These are phyloP conservation scores for Crocidura indochinensis DNA, from an alignment of 2,797 vertebrate species.

Conservation along the genomic window DNA sequence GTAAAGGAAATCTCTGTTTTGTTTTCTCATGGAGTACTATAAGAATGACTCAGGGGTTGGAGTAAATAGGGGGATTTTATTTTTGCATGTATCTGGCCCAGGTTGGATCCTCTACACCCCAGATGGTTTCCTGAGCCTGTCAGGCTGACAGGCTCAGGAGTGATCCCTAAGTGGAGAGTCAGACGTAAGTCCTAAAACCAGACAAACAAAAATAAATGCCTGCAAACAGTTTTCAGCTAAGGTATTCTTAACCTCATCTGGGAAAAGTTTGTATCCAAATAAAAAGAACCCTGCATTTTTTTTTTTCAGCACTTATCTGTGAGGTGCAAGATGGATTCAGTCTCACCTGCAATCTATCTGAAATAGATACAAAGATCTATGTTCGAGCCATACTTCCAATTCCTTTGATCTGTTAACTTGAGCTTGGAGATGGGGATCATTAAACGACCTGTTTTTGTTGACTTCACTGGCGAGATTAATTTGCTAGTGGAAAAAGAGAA, in stretches of 20 bases:
- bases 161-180: too few species aligned
- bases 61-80: too few species aligned
- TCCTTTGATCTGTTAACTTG: background rate
- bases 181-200: too few species aligned
- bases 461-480: background rate
- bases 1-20: background rate
- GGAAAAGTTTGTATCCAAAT: background rate
- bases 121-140: too few species aligned
- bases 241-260: background rate
- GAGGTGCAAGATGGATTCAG: slow-evolving; percentile 1
- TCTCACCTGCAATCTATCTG: background rate
- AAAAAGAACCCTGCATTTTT: background rate
- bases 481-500: slow-evolving; percentile 38
- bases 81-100: too few species aligned
- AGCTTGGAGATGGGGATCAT: background rate
- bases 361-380: background rate
- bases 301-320: background rate
- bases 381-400: background rate
- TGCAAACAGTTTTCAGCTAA: background rate
- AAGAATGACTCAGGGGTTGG: background rate
- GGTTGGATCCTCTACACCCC: too few species aligned
- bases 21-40: accelerated
- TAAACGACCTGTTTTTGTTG: background rate
- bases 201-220: background rate
- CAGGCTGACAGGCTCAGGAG: too few species aligned